Evolutionary conservation across 30 jellyfish, hydroid and myxozoan genomes (phyloP).

Genomic region (Aurelia aurita complex sp. Pacific): DNA sequence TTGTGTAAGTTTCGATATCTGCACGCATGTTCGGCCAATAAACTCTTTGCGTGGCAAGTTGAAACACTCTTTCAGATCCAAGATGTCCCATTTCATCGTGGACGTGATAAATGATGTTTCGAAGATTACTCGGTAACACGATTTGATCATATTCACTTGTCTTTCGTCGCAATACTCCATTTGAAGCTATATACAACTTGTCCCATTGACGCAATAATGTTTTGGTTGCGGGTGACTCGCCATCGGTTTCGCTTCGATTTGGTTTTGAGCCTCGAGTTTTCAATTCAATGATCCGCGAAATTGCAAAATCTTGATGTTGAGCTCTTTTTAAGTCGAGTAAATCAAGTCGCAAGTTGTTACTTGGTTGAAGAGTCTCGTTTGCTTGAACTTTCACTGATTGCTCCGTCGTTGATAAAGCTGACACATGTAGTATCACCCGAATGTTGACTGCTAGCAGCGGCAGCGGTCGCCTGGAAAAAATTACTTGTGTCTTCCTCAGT

Average conservation of each 20-base stretch:
- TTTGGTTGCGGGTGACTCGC: background rate
- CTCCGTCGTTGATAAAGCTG: background rate
- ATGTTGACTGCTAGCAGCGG: constrained; percentile 4
- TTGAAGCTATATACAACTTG: too few relatives aligned
- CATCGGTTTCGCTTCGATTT: background rate
- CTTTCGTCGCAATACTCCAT: too few relatives aligned
- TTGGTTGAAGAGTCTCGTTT: background rate
- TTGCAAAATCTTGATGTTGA: background rate
- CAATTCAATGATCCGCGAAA: background rate
- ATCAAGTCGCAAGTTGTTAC: background rate
- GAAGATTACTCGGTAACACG: background rate
- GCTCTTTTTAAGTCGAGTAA: background rate
- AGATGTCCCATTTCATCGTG: background rate
- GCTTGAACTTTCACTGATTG: too few relatives aligned
- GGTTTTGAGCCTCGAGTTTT: background rate
- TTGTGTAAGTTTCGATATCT: too few relatives aligned
- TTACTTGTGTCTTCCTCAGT: background rate
- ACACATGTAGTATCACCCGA: background rate
- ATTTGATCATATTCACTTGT: too few relatives aligned
- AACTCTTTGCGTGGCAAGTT: too few relatives aligned
- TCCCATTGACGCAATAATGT: too few relatives aligned
- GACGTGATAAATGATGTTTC: background rate
- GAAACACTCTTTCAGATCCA: too few relatives aligned
- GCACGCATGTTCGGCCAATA: too few relatives aligned
- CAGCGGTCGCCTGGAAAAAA: constrained; percentile 5